Base-by-base conservation (phyloP, 2,888 invertebrate species). In the Agriopis marginaria region DNA sequence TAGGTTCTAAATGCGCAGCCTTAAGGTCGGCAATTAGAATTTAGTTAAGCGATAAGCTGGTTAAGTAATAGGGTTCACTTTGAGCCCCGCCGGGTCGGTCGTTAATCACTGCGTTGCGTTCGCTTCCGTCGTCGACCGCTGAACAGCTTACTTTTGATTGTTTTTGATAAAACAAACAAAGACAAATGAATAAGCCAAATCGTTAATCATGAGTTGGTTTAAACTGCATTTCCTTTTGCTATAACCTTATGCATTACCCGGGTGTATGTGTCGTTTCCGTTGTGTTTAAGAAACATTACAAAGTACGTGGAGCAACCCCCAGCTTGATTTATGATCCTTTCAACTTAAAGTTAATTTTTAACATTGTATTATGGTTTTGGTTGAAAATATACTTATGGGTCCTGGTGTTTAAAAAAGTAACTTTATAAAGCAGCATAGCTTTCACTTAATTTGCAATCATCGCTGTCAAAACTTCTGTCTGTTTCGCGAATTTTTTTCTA, bases 111-210 rank as follows among this genome's bases (percentile, higher is more conserved):
- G 83, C 77, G 81, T 76, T 82, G 84, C 78, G 82, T 77, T 82
- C 81, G 83, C 83, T 89, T 88, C 90, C 89, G 90, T 88, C 89
- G 83, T 83, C 81, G 82, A 79, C 84, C 83, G 80, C 77, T 84
- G 83, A 91, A 86, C 83, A 86, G 85, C 89, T 91, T 90, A 90
- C 88, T 92, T 92, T 87, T 88, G 89, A 92, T 93, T 92, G 92
- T 92, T 93, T 93, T 90, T 91, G 89, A 92, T 92, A 91, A 91
- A 89, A 89, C 86, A 90, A 88, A 90, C 91, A 89, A 87, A 89
- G 87, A 89, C 87, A 86, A 88, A 89, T 88, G 86, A 89, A 89
- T 87, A 88, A 85, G 82, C 80, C 73, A 81, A 85, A 87, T 87
- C 89, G 86, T 91, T 90, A 87, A 89, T 91, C 89, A 88, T 87